phyloP scores from a whole-genome alignment of 2,888 invertebrate genomes.

The Gastracanthus pulcherrimus region DNA sequence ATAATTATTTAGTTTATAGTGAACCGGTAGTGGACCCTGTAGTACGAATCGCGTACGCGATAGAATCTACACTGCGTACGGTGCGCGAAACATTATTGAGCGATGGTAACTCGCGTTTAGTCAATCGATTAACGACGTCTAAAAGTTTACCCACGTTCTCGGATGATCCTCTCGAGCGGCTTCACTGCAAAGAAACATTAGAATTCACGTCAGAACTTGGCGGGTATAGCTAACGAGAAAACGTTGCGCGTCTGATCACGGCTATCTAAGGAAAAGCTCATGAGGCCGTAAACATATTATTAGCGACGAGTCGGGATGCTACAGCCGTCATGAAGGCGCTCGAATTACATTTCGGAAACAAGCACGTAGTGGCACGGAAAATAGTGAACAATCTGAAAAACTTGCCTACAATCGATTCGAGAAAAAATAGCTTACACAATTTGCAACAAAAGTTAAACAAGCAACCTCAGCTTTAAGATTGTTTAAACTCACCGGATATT shows the following conservation, averaged over 20 bases:
- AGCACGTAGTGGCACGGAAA: not conserved
- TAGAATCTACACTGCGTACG: not conserved
- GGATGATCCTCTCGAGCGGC: conserved; percentile 40
- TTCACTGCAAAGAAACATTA: conserved; percentile 18
- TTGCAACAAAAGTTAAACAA: conserved; percentile 18
- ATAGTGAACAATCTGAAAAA: not conserved
- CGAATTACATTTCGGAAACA: conserved; percentile 42
- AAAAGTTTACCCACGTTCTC: conserved; percentile 31
- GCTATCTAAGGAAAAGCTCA: conserved; percentile 40
- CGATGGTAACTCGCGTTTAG: conserved; percentile 14
- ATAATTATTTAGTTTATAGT: too few species aligned
- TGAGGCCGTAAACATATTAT: conserved; percentile 17
- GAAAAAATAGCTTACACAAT: not conserved
- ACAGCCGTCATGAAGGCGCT: not conserved
- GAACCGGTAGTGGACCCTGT: too few species aligned
- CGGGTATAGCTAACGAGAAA: conserved; percentile 29
- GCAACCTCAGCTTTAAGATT: conserved; percentile 12
- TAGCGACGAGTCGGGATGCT: conserved; percentile 4
- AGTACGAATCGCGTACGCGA: not conserved
- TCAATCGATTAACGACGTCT: conserved; percentile 28
- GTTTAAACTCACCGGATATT: conserved; percentile 1
- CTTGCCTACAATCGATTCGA: not conserved
- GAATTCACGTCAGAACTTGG: conserved; percentile 33
- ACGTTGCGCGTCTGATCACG: conserved; percentile 22
- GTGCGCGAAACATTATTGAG: not conserved